Evolutionary conservation across 2,888 invertebrate species (phyloP).

Genomic region (Acanthosepion esculentum): DNA sequence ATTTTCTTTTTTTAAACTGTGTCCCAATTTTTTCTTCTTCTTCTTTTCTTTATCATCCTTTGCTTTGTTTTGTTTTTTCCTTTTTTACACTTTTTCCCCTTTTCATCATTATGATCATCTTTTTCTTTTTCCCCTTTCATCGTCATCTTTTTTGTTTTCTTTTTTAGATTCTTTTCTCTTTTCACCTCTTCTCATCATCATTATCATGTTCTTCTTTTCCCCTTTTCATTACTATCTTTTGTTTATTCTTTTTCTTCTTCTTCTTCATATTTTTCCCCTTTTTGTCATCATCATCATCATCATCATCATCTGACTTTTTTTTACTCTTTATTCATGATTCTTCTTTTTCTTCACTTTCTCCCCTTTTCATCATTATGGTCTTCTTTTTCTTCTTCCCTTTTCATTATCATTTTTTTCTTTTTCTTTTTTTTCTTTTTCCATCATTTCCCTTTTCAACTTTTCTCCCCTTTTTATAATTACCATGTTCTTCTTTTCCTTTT

Average conservation of each 20-base stretch:
- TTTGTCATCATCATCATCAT: background rate
- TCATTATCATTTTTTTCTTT: background rate
- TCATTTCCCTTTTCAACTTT: background rate
- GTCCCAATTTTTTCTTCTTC: too few species aligned
- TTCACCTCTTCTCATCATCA: too few species aligned
- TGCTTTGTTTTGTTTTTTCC: too few species aligned
- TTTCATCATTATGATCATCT: too few species aligned
- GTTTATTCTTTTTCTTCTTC: background rate
- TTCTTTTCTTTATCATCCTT: too few species aligned
- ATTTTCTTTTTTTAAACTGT: too few species aligned
- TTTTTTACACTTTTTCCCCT: too few species aligned
- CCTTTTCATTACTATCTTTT: background rate
- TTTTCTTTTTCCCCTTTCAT: too few species aligned
- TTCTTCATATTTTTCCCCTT: background rate
- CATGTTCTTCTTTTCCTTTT: too few species aligned
- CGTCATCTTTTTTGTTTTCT: too few species aligned
- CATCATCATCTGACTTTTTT: background rate
- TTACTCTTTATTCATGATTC: background rate
- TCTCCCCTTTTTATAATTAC: background rate
- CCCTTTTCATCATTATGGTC: background rate
- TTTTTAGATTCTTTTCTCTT: too few species aligned
- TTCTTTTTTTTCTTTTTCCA: background rate
- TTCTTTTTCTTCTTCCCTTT: background rate
- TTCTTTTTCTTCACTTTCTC: background rate
- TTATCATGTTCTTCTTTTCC: too few species aligned